Conservation (phyloP, 2,113 vertebrate genomes). For the Laticauda laticaudata region DNA sequence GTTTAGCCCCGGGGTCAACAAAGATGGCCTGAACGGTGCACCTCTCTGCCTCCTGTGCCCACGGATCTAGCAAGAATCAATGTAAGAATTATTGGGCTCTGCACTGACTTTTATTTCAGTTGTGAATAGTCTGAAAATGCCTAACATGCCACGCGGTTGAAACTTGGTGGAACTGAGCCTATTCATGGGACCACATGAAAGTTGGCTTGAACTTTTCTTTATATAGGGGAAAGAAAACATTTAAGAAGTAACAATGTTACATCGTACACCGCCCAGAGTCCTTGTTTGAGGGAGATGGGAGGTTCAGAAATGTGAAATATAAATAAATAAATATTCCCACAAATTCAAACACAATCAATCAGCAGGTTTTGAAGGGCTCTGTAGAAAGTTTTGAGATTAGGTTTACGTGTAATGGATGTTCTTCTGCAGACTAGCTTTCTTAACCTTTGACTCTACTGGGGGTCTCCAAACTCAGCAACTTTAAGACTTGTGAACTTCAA, state of each 20-base stretch:
- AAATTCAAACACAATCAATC: neutral
- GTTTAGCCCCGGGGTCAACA: constrained; percentile 57
- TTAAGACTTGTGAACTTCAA: neutral
- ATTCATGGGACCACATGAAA: neutral
- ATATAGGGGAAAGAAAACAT: neutral
- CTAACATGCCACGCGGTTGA: no score
- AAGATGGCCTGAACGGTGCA: constrained; percentile 12
- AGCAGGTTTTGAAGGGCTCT: neutral
- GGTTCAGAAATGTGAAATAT: neutral
- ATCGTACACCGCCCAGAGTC: neutral
- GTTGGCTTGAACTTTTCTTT: neutral
- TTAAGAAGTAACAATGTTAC: neutral
- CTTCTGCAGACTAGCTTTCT: neutral
- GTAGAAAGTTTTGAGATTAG: neutral
- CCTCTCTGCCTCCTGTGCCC: neutral
- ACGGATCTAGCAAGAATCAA: neutral
- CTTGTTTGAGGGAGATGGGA: neutral
- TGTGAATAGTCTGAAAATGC: neutral
- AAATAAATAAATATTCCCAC: neutral
- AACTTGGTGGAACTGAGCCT: no score
- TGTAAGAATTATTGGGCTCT: neutral
- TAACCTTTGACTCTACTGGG: neutral
- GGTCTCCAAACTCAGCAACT: neutral
- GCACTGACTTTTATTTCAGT: neutral
- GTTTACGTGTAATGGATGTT: neutral